Conservation (phyloP, 1,140 invertebrate genomes). For the Phymorhynchus buccinoides region DNA sequence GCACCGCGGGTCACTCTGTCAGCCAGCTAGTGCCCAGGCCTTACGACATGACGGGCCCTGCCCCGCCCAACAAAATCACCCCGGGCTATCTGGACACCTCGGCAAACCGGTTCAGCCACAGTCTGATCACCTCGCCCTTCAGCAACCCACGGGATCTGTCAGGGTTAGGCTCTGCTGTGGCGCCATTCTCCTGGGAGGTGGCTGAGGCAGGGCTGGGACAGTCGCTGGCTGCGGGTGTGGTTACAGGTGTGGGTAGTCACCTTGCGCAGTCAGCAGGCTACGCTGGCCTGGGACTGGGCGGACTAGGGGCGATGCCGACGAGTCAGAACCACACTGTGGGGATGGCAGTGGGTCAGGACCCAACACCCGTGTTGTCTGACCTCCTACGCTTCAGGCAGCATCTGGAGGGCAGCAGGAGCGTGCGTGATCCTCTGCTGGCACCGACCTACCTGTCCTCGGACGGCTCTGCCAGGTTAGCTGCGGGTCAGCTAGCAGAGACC, state of each 20-base stretch:
- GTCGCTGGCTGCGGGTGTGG: slow-evolving; percentile 9
- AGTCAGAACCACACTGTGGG: not conserved
- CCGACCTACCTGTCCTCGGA: not conserved
- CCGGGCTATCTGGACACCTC: slow-evolving; percentile 52
- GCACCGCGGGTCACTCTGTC: not conserved
- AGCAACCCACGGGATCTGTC: slow-evolving; percentile 48
- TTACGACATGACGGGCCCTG: slow-evolving; percentile 64
- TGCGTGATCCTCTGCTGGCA: not conserved
- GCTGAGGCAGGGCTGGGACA: slow-evolving; percentile 23
- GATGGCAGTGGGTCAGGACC: slow-evolving; percentile 29
- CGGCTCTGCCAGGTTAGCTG: not conserved
- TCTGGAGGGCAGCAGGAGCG: not conserved
- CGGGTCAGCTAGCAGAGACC: not conserved
- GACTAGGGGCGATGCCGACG: not conserved
- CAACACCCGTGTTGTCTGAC: slow-evolving; percentile 47
- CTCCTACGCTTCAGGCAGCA: slow-evolving; percentile 37
- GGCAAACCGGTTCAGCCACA: slow-evolving; percentile 59
- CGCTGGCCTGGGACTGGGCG: not conserved
- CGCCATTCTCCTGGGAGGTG: not conserved
- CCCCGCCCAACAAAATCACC: slow-evolving; percentile 66
- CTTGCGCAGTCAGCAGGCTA: not conserved
- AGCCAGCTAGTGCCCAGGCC: slow-evolving; percentile 33
- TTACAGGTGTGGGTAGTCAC: not conserved
- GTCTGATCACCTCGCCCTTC: slow-evolving; percentile 61
- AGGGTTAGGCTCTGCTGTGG: not conserved